Evolutionary conservation across 2,888 invertebrate genomes (phyloP).

Genomic region (Heliconius ethilla): DNA sequence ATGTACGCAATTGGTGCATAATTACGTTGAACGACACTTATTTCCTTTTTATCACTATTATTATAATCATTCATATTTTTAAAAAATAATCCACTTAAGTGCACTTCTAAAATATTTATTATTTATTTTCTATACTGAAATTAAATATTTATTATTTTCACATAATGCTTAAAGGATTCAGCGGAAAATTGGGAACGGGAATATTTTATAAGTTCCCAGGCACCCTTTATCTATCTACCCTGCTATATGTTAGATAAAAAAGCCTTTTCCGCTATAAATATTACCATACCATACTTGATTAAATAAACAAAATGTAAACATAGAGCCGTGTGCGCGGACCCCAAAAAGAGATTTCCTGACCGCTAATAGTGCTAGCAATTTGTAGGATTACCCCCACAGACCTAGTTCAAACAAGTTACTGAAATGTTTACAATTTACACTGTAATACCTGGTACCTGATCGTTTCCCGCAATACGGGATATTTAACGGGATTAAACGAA

Average conservation of each 20-base stretch:
- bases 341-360: slow-evolving; percentile 50
- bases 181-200: too few relatives aligned
- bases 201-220: too few relatives aligned
- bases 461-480: not conserved
- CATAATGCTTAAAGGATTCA: too few relatives aligned
- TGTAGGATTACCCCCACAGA: slow-evolving; percentile 27
- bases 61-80: not conserved
- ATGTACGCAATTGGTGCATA: too few relatives aligned
- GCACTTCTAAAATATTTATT: not conserved
- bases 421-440: slow-evolving; percentile 13
- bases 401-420: slow-evolving; percentile 28
- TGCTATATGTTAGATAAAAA: too few relatives aligned
- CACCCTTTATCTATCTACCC: too few relatives aligned
- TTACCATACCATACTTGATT: slow-evolving; percentile 45
- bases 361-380: slow-evolving; percentile 26
- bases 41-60: too few relatives aligned
- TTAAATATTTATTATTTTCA: too few relatives aligned
- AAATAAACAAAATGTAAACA: slow-evolving; percentile 58
- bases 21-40: too few relatives aligned
- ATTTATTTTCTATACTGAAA: not conserved
- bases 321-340: slow-evolving; percentile 53
- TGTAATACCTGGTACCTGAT: slow-evolving; percentile 1
- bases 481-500: not conserved
- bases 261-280: slow-evolving; percentile 40
- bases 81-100: not conserved